A percentile compares a stretch with the other conserved stretches of the same genome.
Evolutionary conservation across 2,888 invertebrate genomes (phyloP).

Genomic region (Luperina testacea): DNA sequence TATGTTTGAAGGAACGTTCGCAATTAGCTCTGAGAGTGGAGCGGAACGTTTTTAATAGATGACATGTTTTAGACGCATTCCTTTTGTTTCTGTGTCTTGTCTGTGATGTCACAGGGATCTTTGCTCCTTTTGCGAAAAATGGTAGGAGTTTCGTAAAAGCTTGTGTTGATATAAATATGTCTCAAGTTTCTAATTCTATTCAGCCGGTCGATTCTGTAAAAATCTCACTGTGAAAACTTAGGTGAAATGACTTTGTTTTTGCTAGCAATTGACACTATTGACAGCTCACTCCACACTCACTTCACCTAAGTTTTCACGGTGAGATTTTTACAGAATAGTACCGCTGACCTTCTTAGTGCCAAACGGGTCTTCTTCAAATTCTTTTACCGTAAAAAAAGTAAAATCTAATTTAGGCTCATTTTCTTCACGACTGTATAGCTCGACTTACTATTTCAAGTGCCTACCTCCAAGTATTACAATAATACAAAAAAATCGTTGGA

Average conservation of each 20-base stretch:
- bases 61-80: constrained; percentile 63
- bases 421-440: too few species aligned
- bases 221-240: too few species aligned
- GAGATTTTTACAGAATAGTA: too few species aligned
- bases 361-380: neutral
- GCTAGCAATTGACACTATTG: too few species aligned
- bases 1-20: constrained; percentile 78
- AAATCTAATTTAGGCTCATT: too few species aligned
- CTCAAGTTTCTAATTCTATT: neutral
- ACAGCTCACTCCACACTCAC: too few species aligned
- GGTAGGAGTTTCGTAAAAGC: neutral
- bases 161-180: neutral
- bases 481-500: neutral
- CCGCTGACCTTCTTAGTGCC: neutral
- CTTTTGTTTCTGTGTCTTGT: constrained; percentile 63
- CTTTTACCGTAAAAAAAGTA: too few species aligned
- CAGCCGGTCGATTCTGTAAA: too few species aligned
- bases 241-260: too few species aligned
- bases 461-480: too few species aligned
- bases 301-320: too few species aligned
- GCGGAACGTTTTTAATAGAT: constrained; percentile 73
- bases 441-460: too few species aligned
- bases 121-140: constrained; percentile 36
- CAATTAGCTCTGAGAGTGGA: constrained; percentile 81
- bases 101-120: constrained; percentile 34